Evolutionary conservation across 2,113 vertebrate species (phyloP).

Genomic region (Xyrauchen texanus): DNA sequence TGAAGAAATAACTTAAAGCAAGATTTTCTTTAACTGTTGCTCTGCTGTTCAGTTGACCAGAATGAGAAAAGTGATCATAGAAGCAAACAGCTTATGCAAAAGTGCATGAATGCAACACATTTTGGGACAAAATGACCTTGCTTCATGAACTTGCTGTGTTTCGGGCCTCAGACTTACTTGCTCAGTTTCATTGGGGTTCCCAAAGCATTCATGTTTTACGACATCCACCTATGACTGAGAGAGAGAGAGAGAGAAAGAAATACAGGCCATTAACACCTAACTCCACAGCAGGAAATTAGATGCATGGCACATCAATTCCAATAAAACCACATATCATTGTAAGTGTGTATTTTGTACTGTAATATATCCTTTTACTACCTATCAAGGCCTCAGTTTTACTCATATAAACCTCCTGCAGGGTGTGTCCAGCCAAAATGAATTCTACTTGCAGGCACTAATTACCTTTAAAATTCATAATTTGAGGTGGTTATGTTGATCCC

Average conservation of each 20-base stretch:
- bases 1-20: no score
- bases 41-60: no score
- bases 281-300: background rate
- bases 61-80: no score
- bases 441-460: background rate
- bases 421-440: background rate
- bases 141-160: background rate
- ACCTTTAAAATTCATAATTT: background rate
- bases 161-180: constrained; percentile 67
- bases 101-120: no score
- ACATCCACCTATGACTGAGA: constrained; percentile 68
- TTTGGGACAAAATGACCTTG: no score
- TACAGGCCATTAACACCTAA: background rate
- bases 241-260: constrained; percentile 42
- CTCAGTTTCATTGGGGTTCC: constrained; percentile 59
- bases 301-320: background rate
- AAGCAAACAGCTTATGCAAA: no score
- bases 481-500: background rate
- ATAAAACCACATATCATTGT: background rate
- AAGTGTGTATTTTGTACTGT: background rate
- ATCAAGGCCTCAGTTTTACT: background rate
- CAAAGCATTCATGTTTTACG: constrained; percentile 68
- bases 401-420: background rate
- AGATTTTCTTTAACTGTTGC: no score
- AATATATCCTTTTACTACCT: background rate